Evolutionary conservation across 2,113 vertebrate species (phyloP), one percentile per base, ranked within the genome.

Genomic region (Gambusia holbrooki): DNA sequence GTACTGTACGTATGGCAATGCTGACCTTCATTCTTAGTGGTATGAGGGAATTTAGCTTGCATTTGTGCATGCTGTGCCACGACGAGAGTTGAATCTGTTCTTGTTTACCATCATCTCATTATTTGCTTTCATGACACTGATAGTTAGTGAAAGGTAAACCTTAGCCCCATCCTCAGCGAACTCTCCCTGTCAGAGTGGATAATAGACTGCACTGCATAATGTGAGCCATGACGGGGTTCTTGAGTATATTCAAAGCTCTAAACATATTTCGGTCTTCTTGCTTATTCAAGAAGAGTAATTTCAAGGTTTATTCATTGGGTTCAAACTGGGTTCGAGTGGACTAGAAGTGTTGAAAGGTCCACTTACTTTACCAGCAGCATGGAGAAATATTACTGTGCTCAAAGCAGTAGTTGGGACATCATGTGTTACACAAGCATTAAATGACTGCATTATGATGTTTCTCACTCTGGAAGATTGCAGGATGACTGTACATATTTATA

Each of bases 221-320:
- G 88, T 88, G 85, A 85, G 73, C 42, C 22, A 37, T 40, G 22
- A 15, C 27, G 76, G 82, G 80, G 86, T 66, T 66, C 62, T 48
- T 66, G 69, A 82, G 72, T 87, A 87, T 90, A 84, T 86, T 87
- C 81, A 82, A 86, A 78, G 82, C 83, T 85, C 60, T 48, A 69
- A 80, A 78, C 66, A 82, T 66, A 84, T 85, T 75, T 30, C 19
- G 68, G 76, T 33, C 1, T 61, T 30, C 60, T 30, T 54, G 65
- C 81, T 78, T 22, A 80, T 78, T 84, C 61, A 73, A 91, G 83
- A 86, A 60, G 81, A 84, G 87, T 90, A 74, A 93, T 93, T 93
- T 92, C 88, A 93, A 86, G 87, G 88, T 85, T 89, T 80, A 82
- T 90, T 92, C 83, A 80, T 78, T 81, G 73, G 84, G 84, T 90